Evolutionary conservation across 2,113 vertebrate species (phyloP).

Genomic region (Plectropomus leopardus): DNA sequence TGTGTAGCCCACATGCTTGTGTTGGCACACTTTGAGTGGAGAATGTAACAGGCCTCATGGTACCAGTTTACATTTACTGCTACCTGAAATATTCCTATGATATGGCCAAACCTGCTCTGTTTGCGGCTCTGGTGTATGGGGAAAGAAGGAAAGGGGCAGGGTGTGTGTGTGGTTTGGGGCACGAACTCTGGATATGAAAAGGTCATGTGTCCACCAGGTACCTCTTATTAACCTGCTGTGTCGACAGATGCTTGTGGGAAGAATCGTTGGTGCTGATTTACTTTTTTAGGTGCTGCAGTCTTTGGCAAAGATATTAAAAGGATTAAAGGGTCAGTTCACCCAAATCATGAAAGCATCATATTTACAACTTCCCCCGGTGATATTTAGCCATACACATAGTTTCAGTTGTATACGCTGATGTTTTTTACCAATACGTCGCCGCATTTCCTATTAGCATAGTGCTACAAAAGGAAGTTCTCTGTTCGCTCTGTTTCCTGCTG

Average conservation of each 20-base stretch:
- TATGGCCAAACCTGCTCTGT: slow-evolving; percentile 65
- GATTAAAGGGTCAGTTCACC: slow-evolving; percentile 3
- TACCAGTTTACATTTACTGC: slow-evolving; percentile 1
- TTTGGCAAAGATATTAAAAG: neutral
- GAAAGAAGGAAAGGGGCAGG: slow-evolving; percentile 38
- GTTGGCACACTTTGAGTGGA: slow-evolving; percentile 4
- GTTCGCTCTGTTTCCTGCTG: no score
- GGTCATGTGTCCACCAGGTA: slow-evolving; percentile 69
- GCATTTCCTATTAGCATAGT: no score
- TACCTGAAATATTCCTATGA: neutral
- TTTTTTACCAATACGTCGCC: no score
- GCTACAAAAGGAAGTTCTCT: no score
- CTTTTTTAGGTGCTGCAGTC: neutral
- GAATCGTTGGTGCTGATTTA: neutral
- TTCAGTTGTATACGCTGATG: neutral
- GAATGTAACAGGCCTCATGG: slow-evolving; percentile 23
- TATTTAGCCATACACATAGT: neutral
- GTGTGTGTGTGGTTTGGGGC: slow-evolving; percentile 57
- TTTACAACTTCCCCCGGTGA: neutral
- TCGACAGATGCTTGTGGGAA: slow-evolving; percentile 33
- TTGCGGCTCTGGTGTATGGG: slow-evolving; percentile 59
- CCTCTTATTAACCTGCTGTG: slow-evolving; percentile 32
- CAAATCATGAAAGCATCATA: neutral
- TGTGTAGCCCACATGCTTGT: slow-evolving; percentile 3
- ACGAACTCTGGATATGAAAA: slow-evolving; percentile 41